Conservation (phyloP, 2,888 invertebrate species). For the Epirrhoe alternata region DNA sequence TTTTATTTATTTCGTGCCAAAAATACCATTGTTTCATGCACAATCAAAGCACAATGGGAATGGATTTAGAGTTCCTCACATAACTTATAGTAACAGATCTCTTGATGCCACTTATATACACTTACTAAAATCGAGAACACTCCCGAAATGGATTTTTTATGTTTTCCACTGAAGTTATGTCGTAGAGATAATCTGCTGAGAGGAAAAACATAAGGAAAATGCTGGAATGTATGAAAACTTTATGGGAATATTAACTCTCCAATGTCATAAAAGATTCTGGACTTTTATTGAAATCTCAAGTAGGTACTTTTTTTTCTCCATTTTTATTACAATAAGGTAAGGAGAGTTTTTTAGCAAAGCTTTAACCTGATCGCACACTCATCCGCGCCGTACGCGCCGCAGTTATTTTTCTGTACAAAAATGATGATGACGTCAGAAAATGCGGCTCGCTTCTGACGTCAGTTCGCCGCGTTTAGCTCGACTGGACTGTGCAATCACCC, state of each 20-base stretch:
- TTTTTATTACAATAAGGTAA: too few relatives aligned
- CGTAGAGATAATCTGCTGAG: constrained; percentile 34
- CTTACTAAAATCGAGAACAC: constrained; percentile 31
- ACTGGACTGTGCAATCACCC: too few relatives aligned
- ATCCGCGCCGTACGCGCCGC: too few relatives aligned
- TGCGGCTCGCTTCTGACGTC: too few relatives aligned
- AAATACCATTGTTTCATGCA: too few relatives aligned
- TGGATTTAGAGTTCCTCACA: constrained; percentile 3
- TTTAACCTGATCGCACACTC: too few relatives aligned
- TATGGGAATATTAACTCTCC: constrained; percentile 34
- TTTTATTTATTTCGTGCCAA: too few relatives aligned
- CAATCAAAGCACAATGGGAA: not conserved
- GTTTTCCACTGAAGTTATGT: constrained; percentile 34
- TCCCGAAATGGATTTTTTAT: constrained; percentile 36
- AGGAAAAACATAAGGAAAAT: constrained; percentile 36
- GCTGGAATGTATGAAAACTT: constrained; percentile 33
- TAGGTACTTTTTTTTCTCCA: constrained; percentile 20
- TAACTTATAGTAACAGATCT: constrained; percentile 21
- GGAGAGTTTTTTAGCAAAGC: too few relatives aligned
- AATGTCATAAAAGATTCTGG: constrained; percentile 22
- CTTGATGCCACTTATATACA: constrained; percentile 30
- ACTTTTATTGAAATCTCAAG: constrained; percentile 28
- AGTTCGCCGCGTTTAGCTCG: too few relatives aligned
- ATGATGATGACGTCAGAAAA: too few relatives aligned
- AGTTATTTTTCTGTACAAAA: too few relatives aligned